Percentiles rank a stretch among this genome's conserved stretches.
Conservation (phyloP, 2,888 invertebrate species). For the Rhorus exstirpatorius region DNA sequence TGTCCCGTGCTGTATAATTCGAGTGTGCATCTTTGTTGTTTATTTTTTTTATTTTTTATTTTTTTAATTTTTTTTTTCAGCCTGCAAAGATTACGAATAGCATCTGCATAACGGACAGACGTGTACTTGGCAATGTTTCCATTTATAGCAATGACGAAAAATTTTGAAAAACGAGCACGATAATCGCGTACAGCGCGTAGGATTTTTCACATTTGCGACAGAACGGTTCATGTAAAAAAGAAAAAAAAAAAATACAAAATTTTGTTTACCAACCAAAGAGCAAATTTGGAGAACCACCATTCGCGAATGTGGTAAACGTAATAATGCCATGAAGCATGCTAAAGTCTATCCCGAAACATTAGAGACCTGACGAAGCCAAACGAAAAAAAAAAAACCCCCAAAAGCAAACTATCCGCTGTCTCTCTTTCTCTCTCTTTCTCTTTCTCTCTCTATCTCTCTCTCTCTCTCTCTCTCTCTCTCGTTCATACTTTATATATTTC, state of each 20-base stretch:
- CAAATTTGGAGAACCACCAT: slow-evolving; percentile 84
- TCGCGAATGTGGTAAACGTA: slow-evolving; percentile 82
- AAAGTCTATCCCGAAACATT: slow-evolving; percentile 65
- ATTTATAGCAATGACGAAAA: background rate
- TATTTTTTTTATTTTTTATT: no score
- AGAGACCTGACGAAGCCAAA: slow-evolving; percentile 44
- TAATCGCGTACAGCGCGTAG: slow-evolving; percentile 61
- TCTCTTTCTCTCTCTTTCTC: slow-evolving; percentile 16
- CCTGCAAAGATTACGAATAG: slow-evolving; percentile 46
- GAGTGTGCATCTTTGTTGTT: slow-evolving; percentile 69
- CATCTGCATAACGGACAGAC: slow-evolving; percentile 19
- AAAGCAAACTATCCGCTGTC: slow-evolving; percentile 40
- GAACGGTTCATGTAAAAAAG: background rate
- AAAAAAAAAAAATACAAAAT: slow-evolving; percentile 1
- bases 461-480: background rate
- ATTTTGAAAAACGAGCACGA: slow-evolving; percentile 48
- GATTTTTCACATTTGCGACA: slow-evolving; percentile 22
- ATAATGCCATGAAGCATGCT: slow-evolving; percentile 84
- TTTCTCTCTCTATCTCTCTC: background rate
- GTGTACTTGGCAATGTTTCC: slow-evolving; percentile 1
- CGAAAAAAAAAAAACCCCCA: slow-evolving; percentile 43
- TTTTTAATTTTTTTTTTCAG: no score
- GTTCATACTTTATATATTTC: slow-evolving; percentile 2
- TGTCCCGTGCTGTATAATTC: slow-evolving; percentile 67
- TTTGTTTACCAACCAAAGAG: slow-evolving; percentile 67